Base-by-base conservation (phyloP, 2,888 invertebrate genomes). In the Spodoptera exigua region DNA sequence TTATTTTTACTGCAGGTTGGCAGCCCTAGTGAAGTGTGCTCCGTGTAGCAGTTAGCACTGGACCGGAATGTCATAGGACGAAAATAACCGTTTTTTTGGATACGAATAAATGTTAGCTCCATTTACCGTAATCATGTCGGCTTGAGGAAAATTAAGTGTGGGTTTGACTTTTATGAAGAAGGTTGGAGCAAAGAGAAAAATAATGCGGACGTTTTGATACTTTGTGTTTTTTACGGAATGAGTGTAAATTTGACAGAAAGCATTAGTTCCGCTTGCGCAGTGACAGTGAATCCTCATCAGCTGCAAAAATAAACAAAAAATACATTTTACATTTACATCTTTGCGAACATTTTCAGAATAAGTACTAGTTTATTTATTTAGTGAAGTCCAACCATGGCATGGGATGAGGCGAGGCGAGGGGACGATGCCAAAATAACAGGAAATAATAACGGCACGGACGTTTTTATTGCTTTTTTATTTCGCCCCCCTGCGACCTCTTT, bases 391-490 rank as follows among this genome's bases (percentile, higher is more conserved):
- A 39, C 14, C n/a, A 47, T 13, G 36, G 54, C n/a, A 41, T 13
- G 36, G 54, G 51, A 16, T 16, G 17, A 17, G 21, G 34, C 12
- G 37, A 14, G 44, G 44, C 36, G 34, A 49, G 46, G 34, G 41
- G 32, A 10, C 21, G 44, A 70, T 52, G 62, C 69, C 71, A 72
- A 70, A 81, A 81, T 78, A 81, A 81, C 81, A 81, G 77, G 81
- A 81, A 80, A 81, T 78, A 79, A 80, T 77, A 78, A 78, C 69
- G 73, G 48, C 47, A 57, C 65, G 61, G 65, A 61, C 59, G 44
- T 62, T 64, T 80, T 79, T 81, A 81, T 81, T 72, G 73, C 74
- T 70, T 78, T 81, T 80, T 81, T 81, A 79, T 81, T 57, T 68
- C 72, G 45, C 49, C 57, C 53, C 65, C 61, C 55, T 58, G 53